A percentile compares a stretch with the other conserved stretches of the same genome.
Evolutionary conservation across 2,888 invertebrate species (phyloP).

Genomic region (Parnassius apollo): DNA sequence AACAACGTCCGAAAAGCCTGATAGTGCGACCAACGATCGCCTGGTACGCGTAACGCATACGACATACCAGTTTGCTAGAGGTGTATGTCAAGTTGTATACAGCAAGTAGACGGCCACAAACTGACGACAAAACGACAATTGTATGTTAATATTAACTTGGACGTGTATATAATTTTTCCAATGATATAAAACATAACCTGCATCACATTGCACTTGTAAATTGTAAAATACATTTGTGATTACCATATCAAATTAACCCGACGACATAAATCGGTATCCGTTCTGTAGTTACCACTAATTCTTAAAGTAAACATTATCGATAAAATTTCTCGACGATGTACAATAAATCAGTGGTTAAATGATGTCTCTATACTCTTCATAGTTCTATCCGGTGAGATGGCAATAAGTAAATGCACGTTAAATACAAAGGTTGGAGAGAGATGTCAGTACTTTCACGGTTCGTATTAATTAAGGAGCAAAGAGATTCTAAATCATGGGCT

Average conservation of each 20-base stretch:
- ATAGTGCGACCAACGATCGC: no score
- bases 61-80: no score
- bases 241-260: conserved; percentile 64
- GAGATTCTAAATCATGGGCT: conserved; percentile 75
- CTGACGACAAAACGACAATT: no score
- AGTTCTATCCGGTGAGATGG: conserved; percentile 56
- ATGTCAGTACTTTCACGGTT: conserved; percentile 48
- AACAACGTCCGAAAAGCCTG: no score
- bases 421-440: conserved; percentile 47
- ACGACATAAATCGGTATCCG: conserved; percentile 60
- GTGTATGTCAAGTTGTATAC: no score
- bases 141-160: no score
- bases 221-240: conserved; percentile 44
- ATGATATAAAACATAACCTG: conserved; percentile 6
- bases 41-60: no score
- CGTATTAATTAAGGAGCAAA: conserved; percentile 74
- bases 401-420: conserved; percentile 26
- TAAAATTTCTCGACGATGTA: conserved; percentile 62
- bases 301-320: conserved; percentile 77
- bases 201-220: conserved; percentile 35
- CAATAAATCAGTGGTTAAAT: conserved; percentile 67
- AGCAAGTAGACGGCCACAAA: no score
- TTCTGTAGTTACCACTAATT: conserved; percentile 69
- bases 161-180: not conserved
- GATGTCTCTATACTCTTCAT: conserved; percentile 73